Percentiles rank a stretch among this genome's conserved stretches.
Evolutionary conservation across 2,113 vertebrate species (phyloP).

Genomic region (Megaceryle maxima): DNA sequence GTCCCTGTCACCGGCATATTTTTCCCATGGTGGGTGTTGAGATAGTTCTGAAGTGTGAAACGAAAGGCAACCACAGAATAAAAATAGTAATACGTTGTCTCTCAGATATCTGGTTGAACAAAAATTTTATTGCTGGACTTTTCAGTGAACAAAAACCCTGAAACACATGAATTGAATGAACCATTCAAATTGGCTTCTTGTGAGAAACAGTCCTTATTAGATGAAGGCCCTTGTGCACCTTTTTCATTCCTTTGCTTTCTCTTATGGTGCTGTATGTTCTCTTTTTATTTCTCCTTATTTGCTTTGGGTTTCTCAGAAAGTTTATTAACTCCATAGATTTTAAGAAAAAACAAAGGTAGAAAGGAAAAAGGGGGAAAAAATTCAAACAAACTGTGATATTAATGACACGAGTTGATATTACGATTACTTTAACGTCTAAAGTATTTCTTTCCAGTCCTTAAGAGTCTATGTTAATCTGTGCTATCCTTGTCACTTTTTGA

Average conservation of each 20-base stretch:
- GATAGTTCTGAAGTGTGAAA: not conserved
- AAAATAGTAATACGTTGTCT: not conserved
- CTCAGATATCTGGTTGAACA: not conserved
- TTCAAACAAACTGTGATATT: not conserved
- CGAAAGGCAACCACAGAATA: not conserved
- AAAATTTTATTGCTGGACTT: not conserved
- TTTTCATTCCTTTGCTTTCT: rapidly evolving
- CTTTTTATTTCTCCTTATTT: not conserved
- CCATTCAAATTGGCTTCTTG: not conserved
- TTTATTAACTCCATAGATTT: not conserved
- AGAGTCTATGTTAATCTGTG: not conserved
- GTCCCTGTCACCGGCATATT: not conserved
- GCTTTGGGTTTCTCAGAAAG: not conserved
- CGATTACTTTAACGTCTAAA: not conserved
- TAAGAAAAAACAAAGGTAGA: not conserved
- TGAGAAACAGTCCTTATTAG: not conserved
- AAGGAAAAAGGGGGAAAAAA: not conserved
- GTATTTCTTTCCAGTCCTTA: not conserved
- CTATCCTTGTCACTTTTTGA: not conserved
- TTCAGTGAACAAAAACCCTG: not conserved
- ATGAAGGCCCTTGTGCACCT: not conserved
- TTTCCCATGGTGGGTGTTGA: not conserved
- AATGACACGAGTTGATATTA: not conserved
- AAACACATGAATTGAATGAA: not conserved
- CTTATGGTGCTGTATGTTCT: not conserved